These are phyloP conservation scores for Ovis canadensis DNA, from an alignment of 2,113 vertebrate species.

Conservation along the genomic window DNA sequence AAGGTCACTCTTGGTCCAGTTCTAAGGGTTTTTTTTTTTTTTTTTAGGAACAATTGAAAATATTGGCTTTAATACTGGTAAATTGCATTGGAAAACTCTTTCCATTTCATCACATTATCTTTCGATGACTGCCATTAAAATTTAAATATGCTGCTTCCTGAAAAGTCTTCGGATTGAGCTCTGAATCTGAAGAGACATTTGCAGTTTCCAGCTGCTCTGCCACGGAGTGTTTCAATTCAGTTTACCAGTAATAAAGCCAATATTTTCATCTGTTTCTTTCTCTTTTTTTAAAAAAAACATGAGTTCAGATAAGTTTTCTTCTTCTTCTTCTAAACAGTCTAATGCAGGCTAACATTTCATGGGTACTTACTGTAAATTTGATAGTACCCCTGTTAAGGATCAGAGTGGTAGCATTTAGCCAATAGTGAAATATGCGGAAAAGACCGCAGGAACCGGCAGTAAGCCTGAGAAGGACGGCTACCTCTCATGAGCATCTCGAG, in stretches of 20 bases:
- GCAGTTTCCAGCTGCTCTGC: neutral
- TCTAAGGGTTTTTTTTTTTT: neutral
- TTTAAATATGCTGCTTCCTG: neutral
- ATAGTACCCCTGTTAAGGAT: neutral
- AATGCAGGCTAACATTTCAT: neutral
- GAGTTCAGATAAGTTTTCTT: neutral
- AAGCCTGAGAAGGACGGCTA: neutral
- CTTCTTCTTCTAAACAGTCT: neutral
- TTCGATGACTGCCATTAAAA: neutral
- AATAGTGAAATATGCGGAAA: neutral
- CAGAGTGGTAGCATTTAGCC: neutral
- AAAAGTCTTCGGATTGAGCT: neutral
- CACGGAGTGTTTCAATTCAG: neutral
- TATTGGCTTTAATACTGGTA: neutral
- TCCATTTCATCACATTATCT: neutral
- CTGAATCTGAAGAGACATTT: neutral
- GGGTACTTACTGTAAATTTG: neutral
- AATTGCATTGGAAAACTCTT: neutral
- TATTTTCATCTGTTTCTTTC: neutral
- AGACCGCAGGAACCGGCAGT: accelerated
- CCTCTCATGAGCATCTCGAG: neutral
- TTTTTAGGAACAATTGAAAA: neutral
- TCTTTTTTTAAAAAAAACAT: neutral
- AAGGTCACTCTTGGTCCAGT: neutral
- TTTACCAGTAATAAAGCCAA: neutral